Evolutionary conservation across 2,888 invertebrate genomes (phyloP).

Genomic region (Taphrorychus bicolor): DNA sequence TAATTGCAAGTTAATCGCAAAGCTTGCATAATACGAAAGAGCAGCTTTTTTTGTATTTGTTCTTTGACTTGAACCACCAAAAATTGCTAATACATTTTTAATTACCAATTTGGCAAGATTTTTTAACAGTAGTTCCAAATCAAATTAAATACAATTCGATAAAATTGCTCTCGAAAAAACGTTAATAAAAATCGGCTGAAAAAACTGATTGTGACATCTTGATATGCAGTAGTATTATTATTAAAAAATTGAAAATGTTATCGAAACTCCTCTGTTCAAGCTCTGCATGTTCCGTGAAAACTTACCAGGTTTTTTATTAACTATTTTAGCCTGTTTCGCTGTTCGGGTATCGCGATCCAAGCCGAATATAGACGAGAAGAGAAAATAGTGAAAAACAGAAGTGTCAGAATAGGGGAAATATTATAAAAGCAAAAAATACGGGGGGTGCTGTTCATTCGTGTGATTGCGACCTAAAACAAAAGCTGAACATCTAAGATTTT

Average conservation of each 20-base stretch:
- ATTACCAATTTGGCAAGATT: background rate
- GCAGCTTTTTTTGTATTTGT: too few species aligned
- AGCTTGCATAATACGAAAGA: too few species aligned
- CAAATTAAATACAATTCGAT: background rate
- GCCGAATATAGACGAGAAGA: constrained; percentile 59
- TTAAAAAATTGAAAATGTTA: constrained; percentile 42
- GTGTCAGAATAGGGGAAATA: constrained; percentile 63
- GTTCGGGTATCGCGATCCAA: constrained; percentile 60
- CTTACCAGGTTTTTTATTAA: constrained; percentile 63
- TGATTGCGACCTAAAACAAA: constrained; percentile 27
- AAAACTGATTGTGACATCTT: constrained; percentile 47
- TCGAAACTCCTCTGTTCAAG: constrained; percentile 58
- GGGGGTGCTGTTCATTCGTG: constrained; percentile 57
- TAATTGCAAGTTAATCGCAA: too few species aligned
- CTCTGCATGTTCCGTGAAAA: constrained; percentile 61
- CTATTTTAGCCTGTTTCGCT: constrained; percentile 63
- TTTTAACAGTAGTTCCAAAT: background rate
- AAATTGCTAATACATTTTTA: too few species aligned
- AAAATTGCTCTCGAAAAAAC: background rate
- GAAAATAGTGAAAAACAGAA: constrained; percentile 63
- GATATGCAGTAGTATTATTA: constrained; percentile 40
- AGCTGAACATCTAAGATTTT: background rate
- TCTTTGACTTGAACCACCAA: too few species aligned
- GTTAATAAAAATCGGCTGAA: constrained; percentile 6
- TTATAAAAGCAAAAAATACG: constrained; percentile 57